Percentiles rank a stretch among this genome's conserved stretches.
Conservation (phyloP, 2,113 vertebrate genomes). For the Arothron firmamentum region DNA sequence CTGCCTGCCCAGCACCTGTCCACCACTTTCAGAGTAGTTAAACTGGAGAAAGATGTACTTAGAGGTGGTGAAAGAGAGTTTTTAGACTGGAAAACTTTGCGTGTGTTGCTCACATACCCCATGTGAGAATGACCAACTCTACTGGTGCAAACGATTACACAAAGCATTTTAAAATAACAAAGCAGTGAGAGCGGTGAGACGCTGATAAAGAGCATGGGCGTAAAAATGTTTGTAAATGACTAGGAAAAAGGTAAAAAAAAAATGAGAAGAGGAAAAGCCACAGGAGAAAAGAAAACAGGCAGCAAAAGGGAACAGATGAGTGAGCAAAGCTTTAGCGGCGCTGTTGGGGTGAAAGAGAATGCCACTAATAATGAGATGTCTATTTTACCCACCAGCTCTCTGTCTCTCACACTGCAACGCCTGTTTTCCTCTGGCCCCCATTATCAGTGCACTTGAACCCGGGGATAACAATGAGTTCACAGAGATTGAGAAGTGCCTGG, state of each 20-base stretch:
- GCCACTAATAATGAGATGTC: conserved; percentile 86
- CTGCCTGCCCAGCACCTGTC: conserved; percentile 57
- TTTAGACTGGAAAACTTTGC: conserved; percentile 37
- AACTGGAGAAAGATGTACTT: conserved; percentile 69
- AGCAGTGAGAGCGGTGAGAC: conserved; percentile 8
- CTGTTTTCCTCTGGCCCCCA: conserved; percentile 93
- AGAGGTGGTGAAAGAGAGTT: conserved; percentile 50
- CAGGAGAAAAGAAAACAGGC: conserved; percentile 19
- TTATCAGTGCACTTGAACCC: conserved; percentile 99
- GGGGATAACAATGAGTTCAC: conserved; percentile 98
- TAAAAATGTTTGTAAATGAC: conserved; percentile 15
- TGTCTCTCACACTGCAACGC: conserved; percentile 79
- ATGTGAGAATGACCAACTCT: not conserved
- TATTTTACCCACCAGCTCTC: conserved; percentile 86
- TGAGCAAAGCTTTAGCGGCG: conserved; percentile 54
- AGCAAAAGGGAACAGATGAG: conserved; percentile 49
- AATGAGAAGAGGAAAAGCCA: conserved; percentile 22
- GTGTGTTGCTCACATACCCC: conserved; percentile 5
- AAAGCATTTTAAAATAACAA: conserved; percentile 37
- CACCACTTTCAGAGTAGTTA: conserved; percentile 66
- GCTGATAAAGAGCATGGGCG: conserved; percentile 5
- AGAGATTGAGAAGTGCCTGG: conserved; percentile 95
- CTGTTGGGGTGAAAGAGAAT: conserved; percentile 66
- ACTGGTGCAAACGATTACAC: conserved; percentile 14
- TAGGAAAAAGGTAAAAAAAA: conserved; percentile 14